Evolutionary conservation across 2,797 vertebrate species (phyloP), one percentile per base, ranked within the genome.

Genomic region (Brachyrhaphis roseni): DNA sequence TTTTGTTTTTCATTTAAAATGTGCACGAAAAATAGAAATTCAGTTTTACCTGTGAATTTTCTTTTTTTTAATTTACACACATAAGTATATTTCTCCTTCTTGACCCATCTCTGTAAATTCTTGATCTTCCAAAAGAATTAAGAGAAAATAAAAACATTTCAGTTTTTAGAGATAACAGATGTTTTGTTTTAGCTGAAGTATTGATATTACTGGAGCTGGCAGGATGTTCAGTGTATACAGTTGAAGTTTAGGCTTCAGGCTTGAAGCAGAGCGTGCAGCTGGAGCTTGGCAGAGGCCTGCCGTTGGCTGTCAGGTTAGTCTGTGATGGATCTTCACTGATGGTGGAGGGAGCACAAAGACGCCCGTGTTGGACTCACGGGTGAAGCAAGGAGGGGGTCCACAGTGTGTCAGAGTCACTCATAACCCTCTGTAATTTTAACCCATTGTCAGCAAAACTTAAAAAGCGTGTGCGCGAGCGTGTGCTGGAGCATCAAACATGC

Each of bases 301-400:
- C 23, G 81, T 78, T 78, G 91, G 95, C 97, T 99, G 98, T 99
- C 98, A 97, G 95, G 96, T 98, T 97, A 96, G 90, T 84, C 93
- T 84, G 93, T 99, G 98, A 99, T 96, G 97, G 97, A 98, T 98
- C 86, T 92, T 76, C 96, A 94, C 97, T 96, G 97, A 96, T 99
- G 98, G 96, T 93, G 84, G 92, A 89, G 80, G 66, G 91, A 95
- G 91, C 94, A 99, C 98, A 99, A 99, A 98, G 97, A 94, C 85
- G 72, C 84, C 90, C 91, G 96, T 96, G 96, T 97, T 93, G 94
- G 95, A 93, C 76, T 90, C 82, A 59, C 78, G 91, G 91, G 89
- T 89, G 34, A 80, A 84, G 91, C 77, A 78, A 90, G 92, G 88
- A 88, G 92, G 91, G 93, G 92, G 93, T 90, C 92, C 91, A 94